These are phyloP conservation scores for Polymixis lichenea DNA, from an alignment of 2,888 invertebrate species.

Conservation along the genomic window DNA sequence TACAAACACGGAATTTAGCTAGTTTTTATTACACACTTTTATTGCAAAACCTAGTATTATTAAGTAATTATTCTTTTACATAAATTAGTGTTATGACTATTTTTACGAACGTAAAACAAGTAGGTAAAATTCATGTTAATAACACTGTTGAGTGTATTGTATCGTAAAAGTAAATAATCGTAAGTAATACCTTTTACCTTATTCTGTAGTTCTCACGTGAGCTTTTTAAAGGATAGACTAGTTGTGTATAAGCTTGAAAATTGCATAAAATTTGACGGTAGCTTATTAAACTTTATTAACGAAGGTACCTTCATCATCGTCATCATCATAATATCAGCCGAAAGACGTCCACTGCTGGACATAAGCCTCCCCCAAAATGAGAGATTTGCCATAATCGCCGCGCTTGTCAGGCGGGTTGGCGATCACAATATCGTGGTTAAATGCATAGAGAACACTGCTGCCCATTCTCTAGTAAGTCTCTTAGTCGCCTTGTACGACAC, in stretches of 20 bases:
- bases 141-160: slow-evolving; percentile 56
- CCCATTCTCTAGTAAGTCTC: too few relatives aligned
- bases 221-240: slow-evolving; percentile 66
- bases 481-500: too few relatives aligned
- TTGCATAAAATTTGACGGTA: too few relatives aligned
- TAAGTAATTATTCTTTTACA: slow-evolving; percentile 31
- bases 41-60: slow-evolving; percentile 29
- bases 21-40: slow-evolving; percentile 34
- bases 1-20: slow-evolving; percentile 16
- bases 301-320: too few relatives aligned
- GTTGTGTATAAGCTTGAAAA: slow-evolving; percentile 61
- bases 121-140: slow-evolving; percentile 57
- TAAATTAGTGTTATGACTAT: slow-evolving; percentile 58
- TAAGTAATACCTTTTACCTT: slow-evolving; percentile 74
- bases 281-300: too few relatives aligned
- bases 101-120: slow-evolving; percentile 54
- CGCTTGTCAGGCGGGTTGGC: too few relatives aligned
- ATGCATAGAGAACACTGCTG: too few relatives aligned
- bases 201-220: slow-evolving; percentile 72
- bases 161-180: slow-evolving; percentile 73
- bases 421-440: too few relatives aligned
- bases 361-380: too few relatives aligned
- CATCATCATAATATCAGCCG: too few relatives aligned
- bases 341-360: too few relatives aligned
- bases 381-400: too few relatives aligned